Conservation (phyloP, 2,797 vertebrate species). For the Lophotriccus pileatus region DNA sequence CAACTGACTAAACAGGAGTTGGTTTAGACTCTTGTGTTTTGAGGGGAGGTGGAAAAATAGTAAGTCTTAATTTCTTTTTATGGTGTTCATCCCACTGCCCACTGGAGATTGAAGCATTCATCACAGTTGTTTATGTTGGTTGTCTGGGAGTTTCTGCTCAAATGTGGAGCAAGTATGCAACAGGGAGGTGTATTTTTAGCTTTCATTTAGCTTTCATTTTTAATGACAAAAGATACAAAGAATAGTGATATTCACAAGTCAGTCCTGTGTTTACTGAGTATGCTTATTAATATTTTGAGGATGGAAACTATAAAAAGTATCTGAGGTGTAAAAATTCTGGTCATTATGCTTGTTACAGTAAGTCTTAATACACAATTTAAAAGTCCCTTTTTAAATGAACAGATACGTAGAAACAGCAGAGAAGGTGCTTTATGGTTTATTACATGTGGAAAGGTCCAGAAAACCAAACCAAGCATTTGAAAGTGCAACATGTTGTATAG, state of each 20-base stretch:
- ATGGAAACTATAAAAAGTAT: not conserved
- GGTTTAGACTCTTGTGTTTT: constrained; percentile 36
- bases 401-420: not conserved
- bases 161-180: not conserved
- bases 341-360: not conserved
- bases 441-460: not conserved
- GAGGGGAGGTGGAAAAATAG: constrained; percentile 31
- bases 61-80: constrained; percentile 49
- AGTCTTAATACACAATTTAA: not conserved
- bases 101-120: constrained; percentile 29
- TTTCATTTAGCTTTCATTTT: constrained; percentile 19
- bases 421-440: not conserved
- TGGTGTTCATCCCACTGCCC: constrained; percentile 12
- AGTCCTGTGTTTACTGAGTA: not conserved
- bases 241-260: not conserved
- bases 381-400: not conserved
- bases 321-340: not conserved
- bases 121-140: constrained; percentile 42
- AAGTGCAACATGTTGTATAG: not conserved
- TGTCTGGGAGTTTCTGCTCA: constrained; percentile 36
- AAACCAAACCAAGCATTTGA: not conserved
- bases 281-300: not conserved
- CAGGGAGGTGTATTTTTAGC: not conserved
- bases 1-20: constrained; percentile 5
- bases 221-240: not conserved